Conservation (phyloP, 1,140 invertebrate species). For the Lepidurus packardi region DNA sequence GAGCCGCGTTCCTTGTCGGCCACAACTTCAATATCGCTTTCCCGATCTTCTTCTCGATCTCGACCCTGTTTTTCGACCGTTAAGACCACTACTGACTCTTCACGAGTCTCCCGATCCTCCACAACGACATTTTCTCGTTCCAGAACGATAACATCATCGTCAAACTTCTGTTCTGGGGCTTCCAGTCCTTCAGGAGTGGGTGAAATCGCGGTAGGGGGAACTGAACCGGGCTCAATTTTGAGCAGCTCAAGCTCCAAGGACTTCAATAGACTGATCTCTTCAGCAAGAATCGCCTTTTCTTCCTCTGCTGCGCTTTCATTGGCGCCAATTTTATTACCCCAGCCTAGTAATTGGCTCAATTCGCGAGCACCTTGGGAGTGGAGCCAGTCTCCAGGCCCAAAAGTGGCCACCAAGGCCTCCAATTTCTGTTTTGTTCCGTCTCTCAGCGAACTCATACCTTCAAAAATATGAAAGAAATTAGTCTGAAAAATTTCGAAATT, state of each 20-base stretch:
- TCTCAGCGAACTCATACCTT: background rate
- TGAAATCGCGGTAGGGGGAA: background rate
- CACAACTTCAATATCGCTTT: slow-evolving; percentile 10
- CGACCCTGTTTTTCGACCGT: slow-evolving; percentile 1
- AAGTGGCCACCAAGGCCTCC: background rate
- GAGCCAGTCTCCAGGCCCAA: background rate
- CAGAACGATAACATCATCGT: slow-evolving; percentile 2
- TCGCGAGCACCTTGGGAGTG: background rate
- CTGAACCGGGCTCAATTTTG: background rate
- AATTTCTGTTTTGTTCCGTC: background rate
- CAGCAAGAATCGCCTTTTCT: background rate
- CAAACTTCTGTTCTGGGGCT: background rate
- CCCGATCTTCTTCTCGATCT: background rate
- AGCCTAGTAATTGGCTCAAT: background rate
- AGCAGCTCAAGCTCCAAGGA: background rate
- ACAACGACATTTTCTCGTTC: background rate
- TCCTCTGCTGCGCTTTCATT: background rate
- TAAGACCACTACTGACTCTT: background rate
- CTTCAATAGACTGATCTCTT: background rate
- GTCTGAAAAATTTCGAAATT: too few relatives aligned
- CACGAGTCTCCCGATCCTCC: background rate
- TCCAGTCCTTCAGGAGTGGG: background rate
- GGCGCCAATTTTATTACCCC: background rate
- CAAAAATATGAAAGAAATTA: background rate
- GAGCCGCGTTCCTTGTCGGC: background rate